Conservation (phyloP, 2,113 vertebrate genomes). For the Motacilla alba region DNA sequence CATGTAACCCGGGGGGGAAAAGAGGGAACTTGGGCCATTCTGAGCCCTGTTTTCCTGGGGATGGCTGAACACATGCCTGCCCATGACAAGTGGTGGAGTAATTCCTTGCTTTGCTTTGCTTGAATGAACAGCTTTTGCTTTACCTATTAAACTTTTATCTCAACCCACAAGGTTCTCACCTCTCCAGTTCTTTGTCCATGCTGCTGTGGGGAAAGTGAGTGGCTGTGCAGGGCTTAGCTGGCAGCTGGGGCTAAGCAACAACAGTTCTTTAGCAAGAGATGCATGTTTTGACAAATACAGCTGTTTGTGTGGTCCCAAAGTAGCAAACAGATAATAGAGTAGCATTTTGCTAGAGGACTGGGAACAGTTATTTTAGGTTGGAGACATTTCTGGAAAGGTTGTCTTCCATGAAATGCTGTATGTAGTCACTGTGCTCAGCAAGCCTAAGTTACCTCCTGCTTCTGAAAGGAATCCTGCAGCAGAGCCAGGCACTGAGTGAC, state of each 20-base stretch:
- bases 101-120: not conserved
- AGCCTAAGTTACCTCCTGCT: not conserved
- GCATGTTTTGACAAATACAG: not conserved
- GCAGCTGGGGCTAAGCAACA: not conserved
- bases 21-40: not conserved
- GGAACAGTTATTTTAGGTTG: conserved; percentile 10
- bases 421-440: not conserved
- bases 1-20: too few relatives aligned
- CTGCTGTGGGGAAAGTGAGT: not conserved
- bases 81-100: not conserved
- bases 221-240: not conserved
- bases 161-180: not conserved
- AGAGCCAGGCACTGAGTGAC: not conserved
- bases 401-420: not conserved
- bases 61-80: not conserved
- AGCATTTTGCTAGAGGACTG: conserved; percentile 6
- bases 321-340: not conserved
- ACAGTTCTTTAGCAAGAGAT: not conserved
- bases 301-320: not conserved
- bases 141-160: not conserved
- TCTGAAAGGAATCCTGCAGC: not conserved
- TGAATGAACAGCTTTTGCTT: not conserved
- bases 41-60: not conserved
- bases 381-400: conserved; percentile 2
- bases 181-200: not conserved